phyloP scores from a whole-genome alignment of 2,888 invertebrate species.

The Belgica antarctica region DNA sequence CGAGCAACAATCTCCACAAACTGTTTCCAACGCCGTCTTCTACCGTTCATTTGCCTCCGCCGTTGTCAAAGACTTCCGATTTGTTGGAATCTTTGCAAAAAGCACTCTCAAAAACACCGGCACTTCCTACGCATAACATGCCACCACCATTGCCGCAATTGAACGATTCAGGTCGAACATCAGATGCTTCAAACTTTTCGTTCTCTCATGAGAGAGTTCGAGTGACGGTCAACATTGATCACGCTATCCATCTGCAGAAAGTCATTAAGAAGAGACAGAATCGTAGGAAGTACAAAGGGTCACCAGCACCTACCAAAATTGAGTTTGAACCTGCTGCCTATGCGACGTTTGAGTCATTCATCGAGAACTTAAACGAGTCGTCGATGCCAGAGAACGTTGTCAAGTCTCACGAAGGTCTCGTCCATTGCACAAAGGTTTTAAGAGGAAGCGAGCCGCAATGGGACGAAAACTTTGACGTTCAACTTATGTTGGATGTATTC shows the following conservation, averaged over 20 bases:
- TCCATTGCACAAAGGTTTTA: constrained; percentile 57
- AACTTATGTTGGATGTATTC: constrained; percentile 56
- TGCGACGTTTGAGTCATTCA: constrained; percentile 60
- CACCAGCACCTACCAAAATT: constrained; percentile 49
- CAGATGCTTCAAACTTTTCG: neutral
- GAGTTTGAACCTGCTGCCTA: constrained; percentile 59
- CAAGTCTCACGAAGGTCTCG: constrained; percentile 53
- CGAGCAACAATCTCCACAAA: neutral
- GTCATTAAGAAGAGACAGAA: constrained; percentile 51
- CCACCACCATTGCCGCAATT: neutral
- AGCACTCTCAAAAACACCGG: constrained; percentile 48
- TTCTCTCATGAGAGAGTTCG: constrained; percentile 50
- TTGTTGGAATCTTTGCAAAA: constrained; percentile 53
- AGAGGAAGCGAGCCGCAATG: constrained; percentile 59
- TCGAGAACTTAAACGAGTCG: constrained; percentile 46
- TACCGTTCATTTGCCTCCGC: constrained; percentile 1
- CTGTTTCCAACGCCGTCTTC: neutral
- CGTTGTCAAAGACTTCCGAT: constrained; percentile 50
- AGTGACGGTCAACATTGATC: constrained; percentile 58
- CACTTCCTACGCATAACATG: neutral
- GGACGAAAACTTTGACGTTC: constrained; percentile 58
- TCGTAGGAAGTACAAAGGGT: constrained; percentile 47
- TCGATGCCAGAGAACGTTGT: constrained; percentile 47
- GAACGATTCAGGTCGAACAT: neutral
- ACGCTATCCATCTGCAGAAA: constrained; percentile 60